phyloP scores from a whole-genome alignment of 2,797 vertebrate genomes.

The Aselliscus stoliczkanus region DNA sequence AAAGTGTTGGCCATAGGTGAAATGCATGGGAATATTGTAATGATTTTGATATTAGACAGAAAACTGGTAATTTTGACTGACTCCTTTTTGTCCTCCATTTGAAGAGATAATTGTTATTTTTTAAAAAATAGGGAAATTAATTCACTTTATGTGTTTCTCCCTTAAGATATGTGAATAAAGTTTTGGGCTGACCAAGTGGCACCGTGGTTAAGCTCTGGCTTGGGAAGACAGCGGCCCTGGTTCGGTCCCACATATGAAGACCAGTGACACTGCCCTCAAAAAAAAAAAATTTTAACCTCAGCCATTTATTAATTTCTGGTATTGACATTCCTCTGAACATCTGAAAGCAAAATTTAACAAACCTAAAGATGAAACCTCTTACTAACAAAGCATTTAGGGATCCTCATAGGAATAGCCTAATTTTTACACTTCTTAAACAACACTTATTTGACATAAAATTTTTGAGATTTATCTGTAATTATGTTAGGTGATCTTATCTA shows the following conservation, averaged over 20 bases:
- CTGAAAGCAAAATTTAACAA: conserved; percentile 24
- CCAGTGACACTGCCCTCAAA: too few relatives aligned
- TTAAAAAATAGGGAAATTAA: conserved; percentile 16
- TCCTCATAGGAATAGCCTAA: background rate
- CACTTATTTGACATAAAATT: background rate
- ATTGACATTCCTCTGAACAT: background rate
- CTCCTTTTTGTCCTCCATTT: background rate
- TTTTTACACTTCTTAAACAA: conserved; percentile 6
- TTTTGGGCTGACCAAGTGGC: too few relatives aligned
- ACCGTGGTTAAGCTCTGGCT: too few relatives aligned
- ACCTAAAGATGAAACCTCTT: background rate
- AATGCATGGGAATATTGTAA: background rate
- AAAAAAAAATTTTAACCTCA: conserved; percentile 34
- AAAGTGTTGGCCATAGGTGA: background rate
- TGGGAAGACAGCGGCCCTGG: too few relatives aligned
- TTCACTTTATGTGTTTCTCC: background rate
- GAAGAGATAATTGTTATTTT: conserved; percentile 14
- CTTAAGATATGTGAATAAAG: background rate
- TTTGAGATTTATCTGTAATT: conserved; percentile 24
- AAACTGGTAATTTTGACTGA: background rate
- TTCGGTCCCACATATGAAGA: too few relatives aligned
- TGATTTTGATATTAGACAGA: background rate
- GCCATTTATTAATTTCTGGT: conserved; percentile 17
- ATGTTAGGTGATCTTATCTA: background rate
- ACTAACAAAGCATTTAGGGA: background rate